Evolutionary conservation across 2,888 invertebrate species (phyloP), one percentile per base, ranked within the genome.

Genomic region (Halictus quadricinctus): DNA sequence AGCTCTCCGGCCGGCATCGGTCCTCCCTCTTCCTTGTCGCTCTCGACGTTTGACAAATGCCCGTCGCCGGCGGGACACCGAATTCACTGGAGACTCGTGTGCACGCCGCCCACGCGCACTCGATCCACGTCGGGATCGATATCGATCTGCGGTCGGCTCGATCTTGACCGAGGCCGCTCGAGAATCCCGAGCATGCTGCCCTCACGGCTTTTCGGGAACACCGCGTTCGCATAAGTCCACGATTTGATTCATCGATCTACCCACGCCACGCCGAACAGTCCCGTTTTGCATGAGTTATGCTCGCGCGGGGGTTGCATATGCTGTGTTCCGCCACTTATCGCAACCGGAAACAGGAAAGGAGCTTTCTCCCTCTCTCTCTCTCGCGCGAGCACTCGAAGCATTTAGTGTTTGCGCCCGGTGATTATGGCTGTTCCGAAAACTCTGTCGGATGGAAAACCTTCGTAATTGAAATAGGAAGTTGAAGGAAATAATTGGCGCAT

Each of bases 1-100:
- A 41, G 58, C 58, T 43, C 70, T 21, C 54, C n/a, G 1, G 25
- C 79, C 50, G 29, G 64, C 50, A 36, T 29, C 80, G 48, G 41
- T n/a, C 46, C 41, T 72, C 82, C 48, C 50, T 75, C 75, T 50
- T 46, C 72, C 80, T 58, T 43, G 80, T 54, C 80, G 72, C 80
- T 54, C 60, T 77, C 76, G 81, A 76, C 81, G 86, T 79, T 79
- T 86, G 85, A 86, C 86, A 85, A 86, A 85, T 86, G 86, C 81
- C 76, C 79, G 70, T 77, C 72, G 85, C 46, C 75, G 77, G 29
- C 60, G 82, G 77, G 80, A 82, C 86, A 75, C 75, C 69, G 81
- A 69, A 78, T 79, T 50, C 76, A 58, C 58, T 10, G 36, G 64
- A n/a, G 69, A n/a, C 41, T 43, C 18, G 66, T 54, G n/a, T 54